A percentile compares a stretch with the other conserved stretches of the same genome.
Conservation (phyloP, 1,140 invertebrate genomes). For the Meloidogyne hapla region DNA sequence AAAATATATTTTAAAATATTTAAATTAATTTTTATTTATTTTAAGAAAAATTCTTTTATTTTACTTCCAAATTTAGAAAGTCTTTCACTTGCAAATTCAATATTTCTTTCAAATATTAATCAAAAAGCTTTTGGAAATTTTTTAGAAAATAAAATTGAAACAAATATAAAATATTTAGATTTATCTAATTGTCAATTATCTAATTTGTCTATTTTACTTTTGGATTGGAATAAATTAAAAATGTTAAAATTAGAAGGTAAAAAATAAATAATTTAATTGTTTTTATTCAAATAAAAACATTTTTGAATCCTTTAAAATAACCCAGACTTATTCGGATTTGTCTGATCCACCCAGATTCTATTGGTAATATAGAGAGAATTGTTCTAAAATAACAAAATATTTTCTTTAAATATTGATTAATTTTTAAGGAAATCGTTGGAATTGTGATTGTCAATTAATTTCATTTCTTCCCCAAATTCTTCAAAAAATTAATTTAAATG, state of each 20-base stretch:
- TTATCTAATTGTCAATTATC: constrained; percentile 19
- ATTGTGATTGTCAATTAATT: constrained; percentile 14
- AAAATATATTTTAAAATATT: not conserved
- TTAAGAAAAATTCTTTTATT: constrained; percentile 3
- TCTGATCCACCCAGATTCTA: too few species aligned
- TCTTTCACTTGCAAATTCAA: constrained; percentile 17
- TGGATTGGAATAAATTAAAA: constrained; percentile 12
- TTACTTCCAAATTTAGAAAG: constrained; percentile 11
- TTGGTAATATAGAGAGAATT: too few species aligned
- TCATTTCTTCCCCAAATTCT: constrained; percentile 13
- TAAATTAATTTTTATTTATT: not conserved
- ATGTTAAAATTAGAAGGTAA: constrained; percentile 3
- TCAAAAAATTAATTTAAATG: not conserved
- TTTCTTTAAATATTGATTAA: too few species aligned
- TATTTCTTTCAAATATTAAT: constrained; percentile 14
- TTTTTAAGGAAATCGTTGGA: constrained; percentile 19
- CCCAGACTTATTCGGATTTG: too few species aligned
- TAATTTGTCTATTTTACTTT: not conserved
- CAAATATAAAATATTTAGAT: constrained; percentile 6
- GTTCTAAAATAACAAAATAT: too few species aligned
- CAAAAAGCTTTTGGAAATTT: constrained; percentile 8
- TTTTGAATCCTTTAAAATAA: too few species aligned
- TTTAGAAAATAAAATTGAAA: too few species aligned
- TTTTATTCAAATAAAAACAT: too few species aligned
- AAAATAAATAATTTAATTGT: too few species aligned